Conservation (phyloP, 2,888 invertebrate species). For the Amaurobius ferox region DNA sequence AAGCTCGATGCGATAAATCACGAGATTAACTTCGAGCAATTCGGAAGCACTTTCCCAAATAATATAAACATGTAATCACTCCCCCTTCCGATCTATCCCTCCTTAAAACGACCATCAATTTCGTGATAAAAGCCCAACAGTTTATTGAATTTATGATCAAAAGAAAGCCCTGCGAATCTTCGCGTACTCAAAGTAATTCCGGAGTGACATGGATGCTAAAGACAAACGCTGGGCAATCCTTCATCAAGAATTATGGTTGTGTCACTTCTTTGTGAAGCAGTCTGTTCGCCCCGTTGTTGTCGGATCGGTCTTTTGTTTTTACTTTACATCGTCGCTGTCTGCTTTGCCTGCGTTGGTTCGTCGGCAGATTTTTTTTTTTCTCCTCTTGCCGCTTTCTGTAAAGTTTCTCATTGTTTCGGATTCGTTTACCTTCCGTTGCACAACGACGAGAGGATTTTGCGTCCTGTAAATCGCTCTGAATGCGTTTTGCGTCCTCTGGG, state of each 20-base stretch:
- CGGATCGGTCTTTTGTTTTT: conserved; percentile 4
- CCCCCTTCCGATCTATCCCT: not conserved
- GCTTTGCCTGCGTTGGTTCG: not conserved
- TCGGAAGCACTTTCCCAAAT: not conserved
- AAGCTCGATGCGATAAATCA: not conserved
- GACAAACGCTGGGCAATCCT: conserved; percentile 1
- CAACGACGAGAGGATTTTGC: not conserved
- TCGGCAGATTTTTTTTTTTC: not conserved
- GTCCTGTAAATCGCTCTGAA: too few species aligned
- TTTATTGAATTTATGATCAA: conserved; percentile 9
- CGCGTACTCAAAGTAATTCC: conserved; percentile 4
- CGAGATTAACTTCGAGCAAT: not conserved
- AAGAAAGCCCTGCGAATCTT: not conserved
- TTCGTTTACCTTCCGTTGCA: not conserved
- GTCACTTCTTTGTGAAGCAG: conserved; percentile 2
- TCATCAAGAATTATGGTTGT: conserved; percentile 11
- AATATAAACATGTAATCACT: not conserved
- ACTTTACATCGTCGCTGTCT: not conserved
- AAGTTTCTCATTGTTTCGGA: not conserved
- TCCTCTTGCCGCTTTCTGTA: not conserved
- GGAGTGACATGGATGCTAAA: conserved; percentile 9
- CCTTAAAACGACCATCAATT: conserved; percentile 1
- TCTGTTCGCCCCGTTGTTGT: too few species aligned
- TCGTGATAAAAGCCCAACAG: not conserved
- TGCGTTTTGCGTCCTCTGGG: too few species aligned